Evolutionary conservation across 1,140 invertebrate species (phyloP).

Genomic region (Aplysia californica): DNA sequence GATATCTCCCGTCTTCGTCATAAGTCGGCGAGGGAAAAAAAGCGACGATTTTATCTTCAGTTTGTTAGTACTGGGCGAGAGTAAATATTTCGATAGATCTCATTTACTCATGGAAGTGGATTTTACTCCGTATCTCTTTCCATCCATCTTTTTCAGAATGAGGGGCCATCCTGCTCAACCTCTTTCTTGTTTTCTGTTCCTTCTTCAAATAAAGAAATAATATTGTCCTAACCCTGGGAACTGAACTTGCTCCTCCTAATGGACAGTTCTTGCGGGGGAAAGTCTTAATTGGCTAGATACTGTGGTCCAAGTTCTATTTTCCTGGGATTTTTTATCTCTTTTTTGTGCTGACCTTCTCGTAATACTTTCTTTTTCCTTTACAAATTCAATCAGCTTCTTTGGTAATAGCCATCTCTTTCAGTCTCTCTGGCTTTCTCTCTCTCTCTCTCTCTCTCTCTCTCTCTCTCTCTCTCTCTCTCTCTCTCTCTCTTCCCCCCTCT

Average conservation of each 20-base stretch:
- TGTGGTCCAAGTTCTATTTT: neutral
- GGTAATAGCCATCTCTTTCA: neutral
- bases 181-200: neutral
- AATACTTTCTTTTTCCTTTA: neutral
- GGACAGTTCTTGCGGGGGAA: too few species aligned
- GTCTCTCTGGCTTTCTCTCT: constrained; percentile 26
- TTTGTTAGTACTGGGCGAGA: too few species aligned
- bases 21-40: too few species aligned
- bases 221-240: neutral
- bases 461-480: neutral
- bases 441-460: constrained; percentile 11
- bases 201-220: neutral
- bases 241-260: too few species aligned
- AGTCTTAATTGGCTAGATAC: too few species aligned
- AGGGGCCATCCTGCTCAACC: neutral
- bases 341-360: neutral
- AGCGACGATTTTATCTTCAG: too few species aligned
- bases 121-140: too few species aligned
- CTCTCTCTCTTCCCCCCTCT: neutral
- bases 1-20: too few species aligned
- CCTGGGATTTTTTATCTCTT: neutral
- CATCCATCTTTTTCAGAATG: constrained; percentile 12
- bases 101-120: too few species aligned
- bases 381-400: neutral
- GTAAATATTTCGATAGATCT: too few species aligned